Conservation (phyloP, 2,888 invertebrate species). For the Therioaphis trifolii region DNA sequence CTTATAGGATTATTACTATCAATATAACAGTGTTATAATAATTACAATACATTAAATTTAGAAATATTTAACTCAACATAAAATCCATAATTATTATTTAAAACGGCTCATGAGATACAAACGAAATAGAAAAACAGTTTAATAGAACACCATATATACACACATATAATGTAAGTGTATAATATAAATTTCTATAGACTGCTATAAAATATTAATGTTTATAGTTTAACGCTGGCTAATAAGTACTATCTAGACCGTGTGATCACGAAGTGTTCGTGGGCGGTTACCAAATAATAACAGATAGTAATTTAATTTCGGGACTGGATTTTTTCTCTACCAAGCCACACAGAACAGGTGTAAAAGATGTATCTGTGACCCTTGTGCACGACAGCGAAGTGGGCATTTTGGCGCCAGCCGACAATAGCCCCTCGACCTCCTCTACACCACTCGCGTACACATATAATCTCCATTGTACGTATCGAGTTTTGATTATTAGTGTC, state of each 20-base stretch:
- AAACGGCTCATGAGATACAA: too few relatives aligned
- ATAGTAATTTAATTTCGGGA: constrained; percentile 61
- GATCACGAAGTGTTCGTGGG: constrained; percentile 62
- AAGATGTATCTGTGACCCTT: constrained; percentile 57
- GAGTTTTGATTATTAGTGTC: constrained; percentile 50
- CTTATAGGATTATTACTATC: too few relatives aligned
- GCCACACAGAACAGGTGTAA: constrained; percentile 54
- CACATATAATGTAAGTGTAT: too few relatives aligned
- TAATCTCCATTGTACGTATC: constrained; percentile 42
- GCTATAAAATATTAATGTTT: constrained; percentile 16
- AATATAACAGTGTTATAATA: too few relatives aligned
- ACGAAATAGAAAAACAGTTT: too few relatives aligned
- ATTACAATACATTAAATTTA: too few relatives aligned
- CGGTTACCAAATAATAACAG: constrained; percentile 52
- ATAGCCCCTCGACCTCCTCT: constrained; percentile 50
- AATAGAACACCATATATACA: neutral
- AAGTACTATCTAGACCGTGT: constrained; percentile 33
- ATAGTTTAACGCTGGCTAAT: constrained; percentile 27
- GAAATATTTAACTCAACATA: too few relatives aligned
- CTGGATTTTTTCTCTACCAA: constrained; percentile 47
- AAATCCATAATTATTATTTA: too few relatives aligned
- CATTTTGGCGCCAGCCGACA: constrained; percentile 56
- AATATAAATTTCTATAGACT: too few relatives aligned
- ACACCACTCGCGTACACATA: neutral
- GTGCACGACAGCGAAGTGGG: constrained; percentile 36